Evolutionary conservation across 1,140 invertebrate genomes (phyloP).

Genomic region (Branchinecta lynchi): DNA sequence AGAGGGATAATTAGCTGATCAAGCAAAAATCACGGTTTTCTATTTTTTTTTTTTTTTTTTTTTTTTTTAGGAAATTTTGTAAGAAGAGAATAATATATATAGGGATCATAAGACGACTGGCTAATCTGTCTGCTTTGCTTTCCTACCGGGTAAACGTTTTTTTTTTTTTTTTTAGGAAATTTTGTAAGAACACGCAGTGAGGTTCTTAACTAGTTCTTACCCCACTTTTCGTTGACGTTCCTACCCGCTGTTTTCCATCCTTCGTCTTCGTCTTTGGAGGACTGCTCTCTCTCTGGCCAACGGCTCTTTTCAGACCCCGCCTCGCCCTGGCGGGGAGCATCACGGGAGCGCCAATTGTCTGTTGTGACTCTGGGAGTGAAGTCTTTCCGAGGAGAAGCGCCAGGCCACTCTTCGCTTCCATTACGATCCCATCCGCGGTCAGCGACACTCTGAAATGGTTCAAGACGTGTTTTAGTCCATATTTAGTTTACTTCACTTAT

Average conservation of each 20-base stretch:
- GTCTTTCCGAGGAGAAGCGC: constrained; percentile 27
- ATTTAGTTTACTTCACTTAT: too few species aligned
- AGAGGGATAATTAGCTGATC: too few species aligned
- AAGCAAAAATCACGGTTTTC: too few species aligned
- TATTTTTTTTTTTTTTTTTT: too few species aligned
- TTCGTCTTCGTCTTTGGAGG: constrained; percentile 41
- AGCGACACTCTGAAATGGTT: not conserved
- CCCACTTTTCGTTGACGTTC: constrained; percentile 35
- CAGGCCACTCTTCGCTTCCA: constrained; percentile 25
- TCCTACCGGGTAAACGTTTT: too few species aligned
- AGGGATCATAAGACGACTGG: too few species aligned
- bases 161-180: too few species aligned
- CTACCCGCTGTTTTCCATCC: constrained; percentile 39
- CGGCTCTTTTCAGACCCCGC: constrained; percentile 40
- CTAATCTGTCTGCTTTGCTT: too few species aligned
- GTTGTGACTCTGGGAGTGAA: constrained; percentile 32
- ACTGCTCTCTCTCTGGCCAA: constrained; percentile 33
- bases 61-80: too few species aligned
- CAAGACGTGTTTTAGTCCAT: too few species aligned
- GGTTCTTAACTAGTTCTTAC: constrained; percentile 34
- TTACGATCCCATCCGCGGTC: constrained; percentile 42
- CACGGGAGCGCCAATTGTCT: constrained; percentile 27
- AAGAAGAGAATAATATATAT: too few species aligned
- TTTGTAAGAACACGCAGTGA: not conserved
- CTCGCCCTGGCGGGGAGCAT: constrained; percentile 25